Percentiles rank a stretch among this genome's conserved stretches.
phyloP scores from a whole-genome alignment of 2,888 invertebrate genomes.

The Caenorhabditis sp. region DNA sequence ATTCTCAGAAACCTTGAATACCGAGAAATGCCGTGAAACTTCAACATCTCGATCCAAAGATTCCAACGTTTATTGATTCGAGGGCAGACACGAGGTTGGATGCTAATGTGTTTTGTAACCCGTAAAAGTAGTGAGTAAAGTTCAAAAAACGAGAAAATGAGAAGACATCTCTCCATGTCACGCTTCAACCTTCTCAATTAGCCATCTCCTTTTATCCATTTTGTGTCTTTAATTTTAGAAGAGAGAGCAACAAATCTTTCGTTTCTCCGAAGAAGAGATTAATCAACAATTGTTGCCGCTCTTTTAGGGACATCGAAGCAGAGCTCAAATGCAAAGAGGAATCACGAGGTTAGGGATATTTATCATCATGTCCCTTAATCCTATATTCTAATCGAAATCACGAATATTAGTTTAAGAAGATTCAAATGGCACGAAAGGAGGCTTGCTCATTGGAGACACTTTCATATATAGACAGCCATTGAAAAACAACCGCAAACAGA shows the following conservation, averaged over 20 bases:
- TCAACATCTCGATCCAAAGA: too few species aligned
- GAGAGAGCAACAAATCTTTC: slow-evolving; percentile 1
- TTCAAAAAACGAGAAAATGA: slow-evolving; percentile 13
- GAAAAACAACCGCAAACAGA: slow-evolving; percentile 5
- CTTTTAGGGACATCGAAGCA: too few species aligned
- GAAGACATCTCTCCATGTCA: slow-evolving; percentile 24
- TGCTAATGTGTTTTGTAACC: slow-evolving; percentile 16
- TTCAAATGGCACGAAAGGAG: not conserved
- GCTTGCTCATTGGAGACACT: slow-evolving; percentile 10
- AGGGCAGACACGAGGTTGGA: not conserved
- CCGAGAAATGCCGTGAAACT: not conserved
- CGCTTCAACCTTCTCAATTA: slow-evolving; percentile 51
- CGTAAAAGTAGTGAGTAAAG: slow-evolving; percentile 10
- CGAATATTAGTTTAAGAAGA: slow-evolving; percentile 23
- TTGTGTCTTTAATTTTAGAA: slow-evolving; percentile 40
- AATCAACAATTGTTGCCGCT: slow-evolving; percentile 6
- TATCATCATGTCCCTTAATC: not conserved
- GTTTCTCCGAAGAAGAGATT: not conserved
- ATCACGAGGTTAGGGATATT: slow-evolving; percentile 3
- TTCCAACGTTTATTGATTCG: not conserved
- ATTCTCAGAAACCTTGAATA: too few species aligned
- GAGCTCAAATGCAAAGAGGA: not conserved
- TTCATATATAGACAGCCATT: slow-evolving; percentile 17
- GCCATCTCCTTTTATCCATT: slow-evolving; percentile 17
- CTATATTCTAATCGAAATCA: not conserved